These are phyloP conservation scores for Drosophila phalerata DNA, from an alignment of 2,888 invertebrate genomes.

Conservation along the genomic window DNA sequence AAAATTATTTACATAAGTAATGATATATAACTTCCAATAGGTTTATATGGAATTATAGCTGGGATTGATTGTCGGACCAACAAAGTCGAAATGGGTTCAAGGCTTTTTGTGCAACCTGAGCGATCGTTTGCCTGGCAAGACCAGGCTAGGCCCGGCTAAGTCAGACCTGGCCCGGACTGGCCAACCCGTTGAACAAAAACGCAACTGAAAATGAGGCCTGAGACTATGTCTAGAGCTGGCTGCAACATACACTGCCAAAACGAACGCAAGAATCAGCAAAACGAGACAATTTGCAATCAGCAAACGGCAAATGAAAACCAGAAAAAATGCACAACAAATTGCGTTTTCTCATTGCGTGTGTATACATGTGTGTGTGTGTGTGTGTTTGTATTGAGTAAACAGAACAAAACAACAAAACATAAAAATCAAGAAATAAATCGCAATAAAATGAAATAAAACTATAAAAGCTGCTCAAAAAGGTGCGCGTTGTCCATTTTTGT, in stretches of 20 bases:
- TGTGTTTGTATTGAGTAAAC: conserved; percentile 43
- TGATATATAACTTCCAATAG: background rate
- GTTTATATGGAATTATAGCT: conserved; percentile 5
- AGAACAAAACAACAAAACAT: conserved; percentile 58
- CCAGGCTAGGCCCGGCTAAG: conserved; percentile 11
- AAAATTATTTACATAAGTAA: no score
- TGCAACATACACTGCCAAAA: conserved; percentile 65
- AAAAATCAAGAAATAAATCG: conserved; percentile 50
- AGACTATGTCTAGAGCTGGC: conserved; percentile 55
- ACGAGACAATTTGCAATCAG: conserved; percentile 80
- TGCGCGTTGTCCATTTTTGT: conserved; percentile 74
- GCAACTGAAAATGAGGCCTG: conserved; percentile 66
- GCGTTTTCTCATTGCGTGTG: conserved; percentile 69
- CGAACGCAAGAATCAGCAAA: conserved; percentile 58
- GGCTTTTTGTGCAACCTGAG: conserved; percentile 55
- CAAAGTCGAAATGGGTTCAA: conserved; percentile 63
- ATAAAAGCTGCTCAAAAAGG: conserved; percentile 74
- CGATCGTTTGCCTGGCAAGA: conserved; percentile 24
- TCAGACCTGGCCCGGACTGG: conserved; percentile 20
- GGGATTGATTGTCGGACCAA: background rate
- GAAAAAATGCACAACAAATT: conserved; percentile 78
- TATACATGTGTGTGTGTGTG: conserved; percentile 14
- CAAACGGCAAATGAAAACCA: conserved; percentile 74
- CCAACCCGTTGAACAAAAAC: conserved; percentile 31
- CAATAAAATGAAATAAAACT: conserved; percentile 68